Conservation (phyloP, 2,113 vertebrate genomes). For the Sialia sialis region DNA sequence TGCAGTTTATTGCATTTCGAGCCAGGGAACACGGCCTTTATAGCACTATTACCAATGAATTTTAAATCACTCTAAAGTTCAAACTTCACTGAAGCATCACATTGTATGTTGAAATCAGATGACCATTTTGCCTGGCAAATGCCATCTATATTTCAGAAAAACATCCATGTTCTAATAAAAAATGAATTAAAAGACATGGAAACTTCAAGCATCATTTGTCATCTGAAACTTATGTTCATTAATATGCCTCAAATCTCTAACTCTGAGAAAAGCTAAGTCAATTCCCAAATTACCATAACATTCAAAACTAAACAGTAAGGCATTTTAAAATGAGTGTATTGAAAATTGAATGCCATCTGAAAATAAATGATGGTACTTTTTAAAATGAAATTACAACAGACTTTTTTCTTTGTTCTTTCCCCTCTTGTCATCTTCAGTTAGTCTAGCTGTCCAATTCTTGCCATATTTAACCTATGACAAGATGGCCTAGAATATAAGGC, state of each 20-base stretch:
- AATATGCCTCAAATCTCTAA: constrained; percentile 64
- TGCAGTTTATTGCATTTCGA: constrained; percentile 53
- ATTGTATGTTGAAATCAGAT: constrained; percentile 70
- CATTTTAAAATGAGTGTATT: constrained; percentile 79
- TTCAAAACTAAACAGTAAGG: constrained; percentile 78
- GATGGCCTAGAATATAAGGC: constrained; percentile 44
- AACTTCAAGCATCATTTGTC: constrained; percentile 76
- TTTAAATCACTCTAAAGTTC: constrained; percentile 75
- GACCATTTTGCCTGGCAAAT: constrained; percentile 75
- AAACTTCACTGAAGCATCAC: constrained; percentile 73
- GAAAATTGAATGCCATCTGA: constrained; percentile 78
- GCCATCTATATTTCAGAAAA: constrained; percentile 76
- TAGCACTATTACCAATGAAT: constrained; percentile 67
- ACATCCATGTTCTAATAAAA: constrained; percentile 80
- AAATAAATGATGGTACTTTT: constrained; percentile 74
- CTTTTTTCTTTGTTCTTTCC: constrained; percentile 63
- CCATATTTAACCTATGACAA: constrained; percentile 24
- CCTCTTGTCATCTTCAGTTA: constrained; percentile 66
- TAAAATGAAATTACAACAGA: constrained; percentile 74
- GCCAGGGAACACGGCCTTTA: constrained; percentile 54
- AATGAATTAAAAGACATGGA: constrained; percentile 78
- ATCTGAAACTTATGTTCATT: constrained; percentile 74
- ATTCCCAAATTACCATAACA: constrained; percentile 76
- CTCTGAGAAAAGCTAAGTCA: constrained; percentile 77
- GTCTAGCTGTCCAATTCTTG: constrained; percentile 54